Evolutionary conservation across 2,797 vertebrate species (phyloP), one percentile per base, ranked within the genome.

Genomic region (Macrochelys suwanniensis): DNA sequence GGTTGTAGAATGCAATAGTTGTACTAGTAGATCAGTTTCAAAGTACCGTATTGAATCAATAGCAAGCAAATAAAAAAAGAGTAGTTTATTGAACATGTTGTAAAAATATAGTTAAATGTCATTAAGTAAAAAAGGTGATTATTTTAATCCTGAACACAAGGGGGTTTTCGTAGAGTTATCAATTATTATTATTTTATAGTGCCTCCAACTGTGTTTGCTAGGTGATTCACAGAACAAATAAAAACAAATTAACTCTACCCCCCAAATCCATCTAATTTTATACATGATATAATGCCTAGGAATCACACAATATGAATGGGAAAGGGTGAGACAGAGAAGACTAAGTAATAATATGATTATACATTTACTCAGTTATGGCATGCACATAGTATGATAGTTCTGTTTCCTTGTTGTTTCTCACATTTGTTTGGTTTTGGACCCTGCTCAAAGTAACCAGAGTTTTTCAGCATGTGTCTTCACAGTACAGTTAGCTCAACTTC

Each of bases 11-110:
- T 95, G 91, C 96, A 95, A 96, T 97, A 93, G 59, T 94, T 97
- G 92, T 97, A 97, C 96, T 96, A 97, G 77, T 93, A 97, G 94
- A 97, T 97, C 91, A 25, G 71, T 97, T 97, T 92, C 89, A 97
- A 95, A 94, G 94, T 95, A 89, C 86, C 53, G 37, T 95, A 94
- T 84, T 96, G 93, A 89, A 95, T 91, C 97, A 98, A 97, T 89
- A 92, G 94, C 84, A 87, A 97, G 96, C 96, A 95, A 94, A 89
- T 91, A 93, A 96, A 95, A 89, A 93, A 5, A 90, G 96, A 97
- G 89, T 95, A 96, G 97, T 98, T 96, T 94, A 96, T 97, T 95
- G 96, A 94, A 65, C 90, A 57, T 89, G 19, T 82, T 88, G 21
- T 89, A 93, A 88, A 77, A 93, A 85, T 96, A 93, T 12, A 49